phyloP scores from a whole-genome alignment of 2,888 invertebrate species.

The Melikaiella ostensackeni region DNA sequence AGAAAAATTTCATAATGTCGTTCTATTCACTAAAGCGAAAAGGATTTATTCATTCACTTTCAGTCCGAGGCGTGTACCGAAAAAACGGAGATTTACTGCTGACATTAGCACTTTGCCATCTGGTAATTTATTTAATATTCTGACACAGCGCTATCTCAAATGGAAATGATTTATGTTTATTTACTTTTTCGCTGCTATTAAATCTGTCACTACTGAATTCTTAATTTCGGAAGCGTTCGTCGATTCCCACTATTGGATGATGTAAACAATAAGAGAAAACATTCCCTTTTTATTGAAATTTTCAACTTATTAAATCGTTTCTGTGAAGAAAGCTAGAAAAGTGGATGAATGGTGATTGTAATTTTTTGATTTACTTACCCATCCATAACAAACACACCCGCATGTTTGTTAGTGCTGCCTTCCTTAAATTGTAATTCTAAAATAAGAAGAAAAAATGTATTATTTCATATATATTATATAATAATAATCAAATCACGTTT shows the following conservation, averaged over 20 bases:
- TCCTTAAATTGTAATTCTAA: constrained; percentile 60
- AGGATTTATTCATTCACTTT: constrained; percentile 40
- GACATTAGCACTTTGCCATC: not conserved
- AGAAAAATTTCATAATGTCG: constrained; percentile 40
- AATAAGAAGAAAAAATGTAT: constrained; percentile 44
- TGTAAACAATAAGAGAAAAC: not conserved
- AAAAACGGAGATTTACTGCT: not conserved
- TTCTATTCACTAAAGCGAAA: constrained; percentile 38
- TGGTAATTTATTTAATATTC: not conserved
- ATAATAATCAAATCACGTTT: too few relatives aligned
- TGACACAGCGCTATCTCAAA: not conserved
- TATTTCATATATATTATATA: too few relatives aligned
- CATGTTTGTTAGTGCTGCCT: constrained; percentile 68
- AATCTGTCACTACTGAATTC: not conserved
- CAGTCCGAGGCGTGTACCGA: constrained; percentile 4
- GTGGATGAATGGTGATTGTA: not conserved
- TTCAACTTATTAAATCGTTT: not conserved
- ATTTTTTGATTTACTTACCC: constrained; percentile 61
- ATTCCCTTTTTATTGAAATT: not conserved
- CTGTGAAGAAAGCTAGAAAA: not conserved
- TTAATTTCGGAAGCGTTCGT: not conserved
- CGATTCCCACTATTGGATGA: not conserved
- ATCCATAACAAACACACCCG: constrained; percentile 71
- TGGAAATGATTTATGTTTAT: not conserved
- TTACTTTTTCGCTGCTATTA: not conserved